Evolutionary conservation across 2,888 invertebrate genomes (phyloP), one percentile per base, ranked within the genome.

Genomic region (Tinea pellionella): DNA sequence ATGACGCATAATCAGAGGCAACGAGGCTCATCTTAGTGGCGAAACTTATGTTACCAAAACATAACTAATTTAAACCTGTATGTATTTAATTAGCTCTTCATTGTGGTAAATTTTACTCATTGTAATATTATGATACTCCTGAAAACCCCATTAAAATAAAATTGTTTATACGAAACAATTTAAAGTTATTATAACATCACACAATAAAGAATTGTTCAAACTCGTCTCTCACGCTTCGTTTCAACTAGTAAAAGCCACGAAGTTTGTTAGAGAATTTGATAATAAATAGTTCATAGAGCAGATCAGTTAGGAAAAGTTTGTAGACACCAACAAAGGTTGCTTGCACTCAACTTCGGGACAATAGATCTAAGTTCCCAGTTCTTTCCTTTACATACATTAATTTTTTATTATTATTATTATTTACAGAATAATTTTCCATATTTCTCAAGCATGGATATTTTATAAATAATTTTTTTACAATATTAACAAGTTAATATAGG

Each of bases 1-100:
- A 62, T 62, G 37, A 18, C 62, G 70, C 70, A 69, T 70, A 70
- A 69, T 67, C 67, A 67, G 61, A 63, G 59, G 61, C 61, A 43
- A 63, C 62, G 60, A 61, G 47, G 61, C 61, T 58, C 62, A 60
- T 60, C 61, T 12, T 8, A 24, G 59, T 43, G 29, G 18, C 30
- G 47, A 59, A n/a, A 59, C 47, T 59, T 24, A 18, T 30, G n/a
- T 16, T 16, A 47, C 47, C 13, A 47, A 24, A 47, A 47, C 16
- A 47, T 16, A 15, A n/a, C 47, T 47, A 47, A 47, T 47, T 24
- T 13, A 47, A 47, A 7, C 2, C 47, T 47, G 41, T 41, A 47
- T 16, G 47, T 47, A 47, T 16, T n/a, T 15, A 15, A 47, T 47
- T 47, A 47, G 47, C 15, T 47, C 8, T 6, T 3, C 2, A 12